Evolutionary conservation across 2,888 invertebrate genomes (phyloP).

Genomic region (Athalia circularis): DNA sequence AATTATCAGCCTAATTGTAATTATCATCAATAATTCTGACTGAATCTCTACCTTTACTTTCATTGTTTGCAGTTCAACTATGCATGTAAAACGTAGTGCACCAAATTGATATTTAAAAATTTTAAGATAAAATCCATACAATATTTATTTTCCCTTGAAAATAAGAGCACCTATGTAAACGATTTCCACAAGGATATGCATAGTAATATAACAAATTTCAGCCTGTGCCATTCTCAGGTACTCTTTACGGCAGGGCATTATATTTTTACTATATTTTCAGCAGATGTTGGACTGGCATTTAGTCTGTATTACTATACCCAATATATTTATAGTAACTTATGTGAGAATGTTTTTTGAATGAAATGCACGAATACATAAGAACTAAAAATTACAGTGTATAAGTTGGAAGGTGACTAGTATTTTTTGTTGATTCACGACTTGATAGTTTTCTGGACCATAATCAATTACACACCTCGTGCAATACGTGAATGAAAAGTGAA

Average conservation of each 20-base stretch:
- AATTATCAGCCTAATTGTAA: no score
- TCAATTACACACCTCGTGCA: neutral
- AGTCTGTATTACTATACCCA: neutral
- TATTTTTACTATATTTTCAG: no score
- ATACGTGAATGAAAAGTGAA: conserved; percentile 46
- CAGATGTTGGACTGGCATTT: no score
- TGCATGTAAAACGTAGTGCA: no score
- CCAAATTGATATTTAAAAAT: no score
- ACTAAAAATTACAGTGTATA: neutral
- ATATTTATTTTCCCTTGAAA: no score
- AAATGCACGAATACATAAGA: neutral
- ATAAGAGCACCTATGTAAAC: neutral
- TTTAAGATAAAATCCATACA: no score
- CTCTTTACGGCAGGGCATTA: conserved; percentile 3
- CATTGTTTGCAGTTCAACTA: no score
- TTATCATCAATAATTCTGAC: no score
- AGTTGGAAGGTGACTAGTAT: neutral
- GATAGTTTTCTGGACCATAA: neutral
- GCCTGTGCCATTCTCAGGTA: conserved; percentile 4
- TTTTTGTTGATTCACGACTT: neutral
- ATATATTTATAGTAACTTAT: neutral
- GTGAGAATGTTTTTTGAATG: neutral
- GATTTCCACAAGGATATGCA: neutral
- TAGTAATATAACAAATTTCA: neutral
- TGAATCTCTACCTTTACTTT: no score